Percentiles rank a stretch among this genome's conserved stretches.
Evolutionary conservation across 2,113 vertebrate species (phyloP).

Genomic region (Larimichthys crocea): DNA sequence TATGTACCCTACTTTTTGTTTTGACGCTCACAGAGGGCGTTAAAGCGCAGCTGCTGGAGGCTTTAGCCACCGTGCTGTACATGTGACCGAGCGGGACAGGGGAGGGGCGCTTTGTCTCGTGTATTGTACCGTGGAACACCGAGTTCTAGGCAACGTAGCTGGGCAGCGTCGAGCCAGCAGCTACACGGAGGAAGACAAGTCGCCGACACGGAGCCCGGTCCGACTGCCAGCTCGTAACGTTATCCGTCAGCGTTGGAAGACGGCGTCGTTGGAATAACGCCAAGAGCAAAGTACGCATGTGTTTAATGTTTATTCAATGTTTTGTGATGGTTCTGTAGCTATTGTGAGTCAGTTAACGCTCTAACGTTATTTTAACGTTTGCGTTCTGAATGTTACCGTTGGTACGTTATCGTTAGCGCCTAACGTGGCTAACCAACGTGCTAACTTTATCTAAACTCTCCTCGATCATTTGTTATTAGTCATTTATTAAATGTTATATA

Average conservation of each 20-base stretch:
- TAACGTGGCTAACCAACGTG: background rate
- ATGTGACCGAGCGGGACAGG: conserved; percentile 57
- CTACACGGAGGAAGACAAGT: background rate
- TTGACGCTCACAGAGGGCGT: background rate
- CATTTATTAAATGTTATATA: background rate
- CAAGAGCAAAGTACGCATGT: conserved; percentile 6
- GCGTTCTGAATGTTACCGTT: too few species aligned
- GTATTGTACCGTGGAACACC: conserved; percentile 76
- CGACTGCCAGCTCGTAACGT: background rate
- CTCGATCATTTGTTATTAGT: background rate
- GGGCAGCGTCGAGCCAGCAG: conserved; percentile 7
- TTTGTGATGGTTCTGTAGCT: background rate
- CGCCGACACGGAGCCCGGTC: background rate
- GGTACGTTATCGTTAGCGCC: background rate
- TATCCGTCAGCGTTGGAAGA: background rate
- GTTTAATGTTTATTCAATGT: background rate
- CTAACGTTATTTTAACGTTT: conserved; percentile 1
- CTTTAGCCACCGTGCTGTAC: conserved; percentile 45
- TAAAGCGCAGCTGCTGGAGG: background rate
- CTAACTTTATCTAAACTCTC: background rate
- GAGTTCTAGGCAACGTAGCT: conserved; percentile 37
- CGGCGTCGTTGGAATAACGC: background rate
- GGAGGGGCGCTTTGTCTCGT: conserved; percentile 75
- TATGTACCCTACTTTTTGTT: background rate
- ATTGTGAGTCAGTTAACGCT: background rate